A percentile compares a stretch with the other conserved stretches of the same genome.
Evolutionary conservation across 2,113 vertebrate species (phyloP).

Genomic region (Nansenia antarctica): DNA sequence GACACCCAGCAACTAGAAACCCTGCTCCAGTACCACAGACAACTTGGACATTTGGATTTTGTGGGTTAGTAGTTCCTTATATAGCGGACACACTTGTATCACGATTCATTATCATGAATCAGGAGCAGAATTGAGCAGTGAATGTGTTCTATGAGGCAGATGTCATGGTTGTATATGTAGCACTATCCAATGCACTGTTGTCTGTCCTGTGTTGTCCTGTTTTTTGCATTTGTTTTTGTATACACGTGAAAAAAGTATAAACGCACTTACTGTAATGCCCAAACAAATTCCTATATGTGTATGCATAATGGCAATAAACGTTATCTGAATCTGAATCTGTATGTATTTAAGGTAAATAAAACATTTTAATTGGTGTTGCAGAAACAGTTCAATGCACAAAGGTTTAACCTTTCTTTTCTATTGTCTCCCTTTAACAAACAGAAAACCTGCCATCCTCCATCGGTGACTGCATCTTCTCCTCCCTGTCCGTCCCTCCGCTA

Average conservation of each 20-base stretch:
- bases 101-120: too few species aligned
- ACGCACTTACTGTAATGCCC: background rate
- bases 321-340: background rate
- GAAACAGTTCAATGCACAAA: too few species aligned
- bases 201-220: too few species aligned
- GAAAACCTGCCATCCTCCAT: constrained; percentile 60
- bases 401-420: background rate
- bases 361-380: background rate
- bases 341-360: background rate
- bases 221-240: too few species aligned
- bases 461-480: constrained; percentile 73
- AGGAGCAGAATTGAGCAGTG: too few species aligned
- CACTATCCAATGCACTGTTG: too few species aligned
- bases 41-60: constrained; percentile 55
- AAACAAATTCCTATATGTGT: too few species aligned
- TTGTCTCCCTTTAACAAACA: constrained; percentile 25
- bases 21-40: constrained; percentile 62
- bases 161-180: too few species aligned
- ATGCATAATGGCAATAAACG: background rate
- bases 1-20: constrained; percentile 59
- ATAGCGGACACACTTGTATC: background rate
- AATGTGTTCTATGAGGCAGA: too few species aligned
- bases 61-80: constrained; percentile 42
- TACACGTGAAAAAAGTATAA: too few species aligned
- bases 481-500: constrained; percentile 66